Evolutionary conservation across 2,797 vertebrate genomes (phyloP).

Genomic region (Neostethus bicornis): DNA sequence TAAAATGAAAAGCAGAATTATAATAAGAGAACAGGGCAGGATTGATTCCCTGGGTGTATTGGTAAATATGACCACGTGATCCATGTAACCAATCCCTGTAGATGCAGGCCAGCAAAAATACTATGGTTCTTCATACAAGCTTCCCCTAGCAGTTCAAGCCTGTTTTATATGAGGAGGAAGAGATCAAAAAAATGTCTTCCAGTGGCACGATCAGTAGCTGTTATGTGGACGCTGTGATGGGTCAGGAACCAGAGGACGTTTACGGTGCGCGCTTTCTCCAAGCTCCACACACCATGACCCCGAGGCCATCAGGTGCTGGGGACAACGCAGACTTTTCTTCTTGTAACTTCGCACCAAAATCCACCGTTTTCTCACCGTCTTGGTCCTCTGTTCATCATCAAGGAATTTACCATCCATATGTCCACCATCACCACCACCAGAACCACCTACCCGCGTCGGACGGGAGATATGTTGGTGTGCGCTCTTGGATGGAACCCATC

Average conservation of each 20-base stretch:
- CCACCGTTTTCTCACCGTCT: conserved; percentile 90
- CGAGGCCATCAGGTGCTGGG: conserved; percentile 92
- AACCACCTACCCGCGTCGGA: conserved; percentile 88
- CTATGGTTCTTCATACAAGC: conserved; percentile 96
- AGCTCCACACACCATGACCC: conserved; percentile 85
- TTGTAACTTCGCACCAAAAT: conserved; percentile 95
- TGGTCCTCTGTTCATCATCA: conserved; percentile 93
- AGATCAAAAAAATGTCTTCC: conserved; percentile 94
- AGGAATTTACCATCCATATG: conserved; percentile 94
- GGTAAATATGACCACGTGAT: conserved; percentile 99
- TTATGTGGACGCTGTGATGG: conserved; percentile 96
- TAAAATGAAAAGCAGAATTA: conserved; percentile 71
- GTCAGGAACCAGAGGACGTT: conserved; percentile 92
- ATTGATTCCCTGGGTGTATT: conserved; percentile 99
- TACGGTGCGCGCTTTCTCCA: conserved; percentile 91
- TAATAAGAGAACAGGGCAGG: conserved; percentile 78
- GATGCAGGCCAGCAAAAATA: conserved; percentile 96
- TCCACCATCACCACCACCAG: conserved; percentile 87
- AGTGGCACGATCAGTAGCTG: conserved; percentile 95
- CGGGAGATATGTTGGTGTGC: conserved; percentile 87
- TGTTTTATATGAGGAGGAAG: conserved; percentile 91
- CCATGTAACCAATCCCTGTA: conserved; percentile 96
- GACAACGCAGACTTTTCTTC: conserved; percentile 92
- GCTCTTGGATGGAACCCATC: conserved; percentile 95
- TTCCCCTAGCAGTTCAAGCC: conserved; percentile 92